A percentile compares a stretch with the other conserved stretches of the same genome.
Evolutionary conservation across 2,888 invertebrate species (phyloP).

Genomic region (Aphrophora alni): DNA sequence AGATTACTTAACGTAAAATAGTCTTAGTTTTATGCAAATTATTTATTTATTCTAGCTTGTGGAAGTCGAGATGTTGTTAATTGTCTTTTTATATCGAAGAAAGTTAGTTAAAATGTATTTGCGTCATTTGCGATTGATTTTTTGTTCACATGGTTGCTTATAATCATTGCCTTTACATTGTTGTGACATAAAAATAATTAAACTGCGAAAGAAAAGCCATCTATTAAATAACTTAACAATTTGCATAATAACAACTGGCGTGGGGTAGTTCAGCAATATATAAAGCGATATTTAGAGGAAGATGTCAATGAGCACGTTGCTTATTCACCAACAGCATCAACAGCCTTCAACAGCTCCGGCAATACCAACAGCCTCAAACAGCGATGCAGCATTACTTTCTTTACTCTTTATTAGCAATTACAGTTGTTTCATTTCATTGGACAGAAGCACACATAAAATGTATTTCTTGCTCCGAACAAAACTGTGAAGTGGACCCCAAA

Average conservation of each 20-base stretch:
- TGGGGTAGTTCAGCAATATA: background rate
- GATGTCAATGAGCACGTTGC: background rate
- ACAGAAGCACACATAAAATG: background rate
- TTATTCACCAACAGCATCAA: background rate
- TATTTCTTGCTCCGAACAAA: background rate
- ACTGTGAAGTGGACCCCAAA: background rate
- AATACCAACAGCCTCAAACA: background rate
- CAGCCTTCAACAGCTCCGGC: background rate
- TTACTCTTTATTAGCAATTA: background rate
- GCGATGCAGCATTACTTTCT: background rate
- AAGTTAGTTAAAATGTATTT: background rate
- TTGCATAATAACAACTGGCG: background rate
- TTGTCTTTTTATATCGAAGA: too few relatives aligned
- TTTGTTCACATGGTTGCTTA: background rate
- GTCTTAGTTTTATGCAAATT: too few relatives aligned
- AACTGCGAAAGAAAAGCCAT: background rate
- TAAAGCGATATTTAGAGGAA: background rate
- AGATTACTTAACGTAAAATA: too few relatives aligned
- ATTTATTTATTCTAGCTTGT: too few relatives aligned
- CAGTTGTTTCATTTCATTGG: background rate
- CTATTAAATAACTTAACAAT: slow-evolving; percentile 6
- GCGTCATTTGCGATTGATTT: background rate
- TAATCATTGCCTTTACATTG: background rate
- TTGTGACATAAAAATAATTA: background rate
- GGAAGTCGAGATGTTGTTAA: too few relatives aligned